Evolutionary conservation across 2,888 invertebrate species (phyloP).

Genomic region (Drosophila helvetica): DNA sequence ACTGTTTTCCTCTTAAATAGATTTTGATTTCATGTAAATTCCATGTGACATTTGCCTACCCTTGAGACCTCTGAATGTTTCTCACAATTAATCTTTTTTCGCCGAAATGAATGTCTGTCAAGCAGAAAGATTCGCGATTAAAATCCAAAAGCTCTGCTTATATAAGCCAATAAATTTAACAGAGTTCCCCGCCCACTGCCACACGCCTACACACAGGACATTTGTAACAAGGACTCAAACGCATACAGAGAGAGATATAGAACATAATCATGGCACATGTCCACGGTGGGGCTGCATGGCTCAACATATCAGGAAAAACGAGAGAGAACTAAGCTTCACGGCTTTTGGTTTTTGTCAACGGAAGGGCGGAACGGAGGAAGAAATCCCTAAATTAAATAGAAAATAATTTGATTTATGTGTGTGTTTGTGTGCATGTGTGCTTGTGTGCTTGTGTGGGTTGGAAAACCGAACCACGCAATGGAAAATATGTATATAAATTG

Average conservation of each 20-base stretch:
- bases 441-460: slow-evolving; percentile 4
- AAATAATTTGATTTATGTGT: slow-evolving; percentile 62
- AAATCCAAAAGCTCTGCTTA: not conserved
- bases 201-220: not conserved
- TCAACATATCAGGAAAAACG: slow-evolving; percentile 38
- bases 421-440: slow-evolving; percentile 16
- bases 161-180: not conserved
- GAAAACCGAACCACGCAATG: too few species aligned
- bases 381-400: slow-evolving; percentile 61
- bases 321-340: slow-evolving; percentile 44
- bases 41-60: not conserved
- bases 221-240: slow-evolving; percentile 3
- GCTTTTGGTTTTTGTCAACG: slow-evolving; percentile 54
- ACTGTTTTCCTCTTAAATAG: not conserved
- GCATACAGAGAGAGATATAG: not conserved
- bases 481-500: slow-evolving; percentile 8
- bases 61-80: not conserved
- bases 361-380: not conserved
- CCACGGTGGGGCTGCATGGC: slow-evolving; percentile 37
- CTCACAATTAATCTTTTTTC: not conserved
- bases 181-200: not conserved
- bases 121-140: not conserved
- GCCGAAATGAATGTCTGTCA: not conserved
- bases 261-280: slow-evolving; percentile 34
- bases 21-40: not conserved